These are phyloP conservation scores for Megamerina dolium DNA, from an alignment of 2,888 invertebrate species.

Conservation along the genomic window DNA sequence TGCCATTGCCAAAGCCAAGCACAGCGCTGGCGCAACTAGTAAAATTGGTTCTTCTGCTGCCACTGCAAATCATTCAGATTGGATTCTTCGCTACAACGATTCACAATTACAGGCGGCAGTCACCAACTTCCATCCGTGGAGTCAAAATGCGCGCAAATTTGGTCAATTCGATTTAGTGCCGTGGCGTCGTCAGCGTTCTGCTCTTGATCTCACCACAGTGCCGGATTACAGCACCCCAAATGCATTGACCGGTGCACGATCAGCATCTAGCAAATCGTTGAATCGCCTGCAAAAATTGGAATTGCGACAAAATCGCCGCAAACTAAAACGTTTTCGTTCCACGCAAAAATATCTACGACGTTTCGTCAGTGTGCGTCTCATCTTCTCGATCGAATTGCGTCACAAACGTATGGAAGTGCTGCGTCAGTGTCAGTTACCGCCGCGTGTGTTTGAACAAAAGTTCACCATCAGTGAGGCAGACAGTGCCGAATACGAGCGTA, in stretches of 20 bases:
- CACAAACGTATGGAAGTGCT: slow-evolving; percentile 46
- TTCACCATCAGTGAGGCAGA: slow-evolving; percentile 32
- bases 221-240: slow-evolving; percentile 29
- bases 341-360: slow-evolving; percentile 39
- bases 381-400: slow-evolving; percentile 61
- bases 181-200: slow-evolving; percentile 41
- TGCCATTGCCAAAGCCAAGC: neutral
- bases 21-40: neutral
- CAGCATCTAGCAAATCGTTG: slow-evolving; percentile 26
- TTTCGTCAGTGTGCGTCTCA: slow-evolving; percentile 61
- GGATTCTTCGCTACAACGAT: slow-evolving; percentile 43
- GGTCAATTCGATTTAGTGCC: slow-evolving; percentile 46
- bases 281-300: slow-evolving; percentile 40
- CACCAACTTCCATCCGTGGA: slow-evolving; percentile 46
- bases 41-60: too few species aligned
- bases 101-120: slow-evolving; percentile 20
- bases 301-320: slow-evolving; percentile 40
- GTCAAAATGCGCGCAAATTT: slow-evolving; percentile 33
- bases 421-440: slow-evolving; percentile 34
- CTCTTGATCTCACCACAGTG: slow-evolving; percentile 32
- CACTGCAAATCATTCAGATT: slow-evolving; percentile 27
- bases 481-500: slow-evolving; percentile 36
- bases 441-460: slow-evolving; percentile 40
- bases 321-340: slow-evolving; percentile 42
- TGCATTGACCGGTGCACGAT: neutral